These are phyloP conservation scores for Empidonax alnorum DNA, from an alignment of 2,113 vertebrate species.

Conservation along the genomic window DNA sequence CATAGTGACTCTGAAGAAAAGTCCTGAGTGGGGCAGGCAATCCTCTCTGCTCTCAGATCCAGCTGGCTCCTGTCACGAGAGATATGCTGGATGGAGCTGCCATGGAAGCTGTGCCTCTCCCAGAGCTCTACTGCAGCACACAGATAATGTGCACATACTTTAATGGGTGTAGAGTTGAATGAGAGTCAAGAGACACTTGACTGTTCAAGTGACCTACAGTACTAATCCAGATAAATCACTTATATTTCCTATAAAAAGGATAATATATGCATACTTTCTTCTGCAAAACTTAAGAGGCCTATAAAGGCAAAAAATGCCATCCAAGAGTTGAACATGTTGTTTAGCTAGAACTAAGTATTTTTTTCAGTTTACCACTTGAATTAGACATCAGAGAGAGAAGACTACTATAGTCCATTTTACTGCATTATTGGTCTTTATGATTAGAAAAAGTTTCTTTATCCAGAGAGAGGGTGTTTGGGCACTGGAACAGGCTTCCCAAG, in stretches of 20 bases:
- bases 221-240: not conserved
- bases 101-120: not conserved
- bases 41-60: not conserved
- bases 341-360: not conserved
- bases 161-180: not conserved
- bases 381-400: not conserved
- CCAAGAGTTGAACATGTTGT: not conserved
- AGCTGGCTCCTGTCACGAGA: not conserved
- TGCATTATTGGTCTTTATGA: not conserved
- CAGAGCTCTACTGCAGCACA: not conserved
- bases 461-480: not conserved
- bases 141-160: not conserved
- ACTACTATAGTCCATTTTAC: not conserved
- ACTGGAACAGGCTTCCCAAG: not conserved
- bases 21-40: not conserved
- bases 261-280: not conserved
- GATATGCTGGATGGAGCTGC: not conserved
- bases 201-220: not conserved
- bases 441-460: not conserved
- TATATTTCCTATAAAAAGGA: not conserved
- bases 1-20: not conserved
- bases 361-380: not conserved
- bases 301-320: not conserved
- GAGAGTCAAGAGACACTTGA: not conserved
- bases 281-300: not conserved